These are phyloP conservation scores for Campopleginae sp. DNA, from an alignment of 2,888 invertebrate species.

Conservation along the genomic window DNA sequence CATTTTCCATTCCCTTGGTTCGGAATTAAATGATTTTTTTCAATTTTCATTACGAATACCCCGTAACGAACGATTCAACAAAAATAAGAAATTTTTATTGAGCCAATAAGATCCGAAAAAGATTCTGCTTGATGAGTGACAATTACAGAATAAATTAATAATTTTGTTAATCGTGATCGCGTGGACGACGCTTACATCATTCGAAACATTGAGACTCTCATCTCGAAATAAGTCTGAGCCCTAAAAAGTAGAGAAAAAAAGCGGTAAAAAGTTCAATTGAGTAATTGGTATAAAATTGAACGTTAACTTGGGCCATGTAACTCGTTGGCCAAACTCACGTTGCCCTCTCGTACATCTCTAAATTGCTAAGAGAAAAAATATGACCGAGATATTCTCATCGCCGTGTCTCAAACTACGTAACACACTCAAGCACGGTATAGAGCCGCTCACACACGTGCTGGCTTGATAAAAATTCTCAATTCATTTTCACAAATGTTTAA, in stretches of 20 bases:
- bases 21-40: too few relatives aligned
- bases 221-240: neutral
- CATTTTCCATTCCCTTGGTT: too few relatives aligned
- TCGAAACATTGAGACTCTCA: neutral
- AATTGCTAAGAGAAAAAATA: neutral
- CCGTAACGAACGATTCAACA: too few relatives aligned
- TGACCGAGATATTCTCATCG: neutral
- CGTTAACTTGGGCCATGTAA: neutral
- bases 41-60: too few relatives aligned
- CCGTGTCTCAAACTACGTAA: neutral
- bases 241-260: neutral
- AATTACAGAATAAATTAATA: neutral
- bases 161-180: neutral
- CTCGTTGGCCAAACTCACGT: neutral
- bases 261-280: neutral
- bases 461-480: neutral
- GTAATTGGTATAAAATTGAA: constrained; percentile 11
- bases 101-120: neutral
- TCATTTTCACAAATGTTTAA: neutral
- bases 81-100: too few relatives aligned
- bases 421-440: neutral
- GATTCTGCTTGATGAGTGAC: neutral
- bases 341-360: neutral
- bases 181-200: neutral
- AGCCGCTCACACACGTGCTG: neutral